Percentiles rank a stretch among this genome's conserved stretches.
Evolutionary conservation across 2,888 invertebrate species (phyloP).

Genomic region (Apantesis nais): DNA sequence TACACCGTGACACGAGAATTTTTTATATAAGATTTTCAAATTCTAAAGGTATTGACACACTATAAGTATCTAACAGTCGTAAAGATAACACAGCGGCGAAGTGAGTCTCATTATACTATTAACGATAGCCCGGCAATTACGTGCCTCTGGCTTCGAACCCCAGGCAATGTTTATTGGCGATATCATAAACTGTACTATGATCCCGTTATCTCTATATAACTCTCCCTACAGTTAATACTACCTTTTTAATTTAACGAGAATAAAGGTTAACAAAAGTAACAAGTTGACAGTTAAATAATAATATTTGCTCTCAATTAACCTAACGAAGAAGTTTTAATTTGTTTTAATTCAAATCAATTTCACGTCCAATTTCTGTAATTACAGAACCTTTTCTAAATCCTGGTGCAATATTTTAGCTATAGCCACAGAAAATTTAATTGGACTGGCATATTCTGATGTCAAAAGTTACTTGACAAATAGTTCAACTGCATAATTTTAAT

Average conservation of each 20-base stretch:
- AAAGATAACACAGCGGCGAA: constrained; percentile 65
- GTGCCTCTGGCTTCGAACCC: constrained; percentile 49
- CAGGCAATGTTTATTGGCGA: constrained; percentile 41
- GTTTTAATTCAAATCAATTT: too few relatives aligned
- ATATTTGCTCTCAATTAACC: too few relatives aligned
- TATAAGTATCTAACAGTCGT: constrained; percentile 44
- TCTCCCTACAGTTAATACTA: background rate
- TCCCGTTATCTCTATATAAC: constrained; percentile 17
- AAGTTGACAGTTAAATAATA: background rate
- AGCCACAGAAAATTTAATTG: too few relatives aligned
- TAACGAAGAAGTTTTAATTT: too few relatives aligned
- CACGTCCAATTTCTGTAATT: too few relatives aligned
- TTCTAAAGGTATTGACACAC: constrained; percentile 6
- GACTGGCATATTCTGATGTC: too few relatives aligned
- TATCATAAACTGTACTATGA: constrained; percentile 21
- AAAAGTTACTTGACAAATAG: too few relatives aligned
- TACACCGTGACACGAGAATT: too few relatives aligned
- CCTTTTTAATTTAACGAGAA: background rate
- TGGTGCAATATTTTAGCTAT: too few relatives aligned
- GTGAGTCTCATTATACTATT: constrained; percentile 66
- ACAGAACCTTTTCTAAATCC: too few relatives aligned
- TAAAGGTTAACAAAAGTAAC: background rate
- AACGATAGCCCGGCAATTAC: constrained; percentile 73
- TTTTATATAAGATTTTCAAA: too few relatives aligned
- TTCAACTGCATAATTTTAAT: too few relatives aligned